Percentiles rank a stretch among this genome's conserved stretches.
Evolutionary conservation across 2,113 vertebrate genomes (phyloP).

Genomic region (Brachyhypopomus gauderio): DNA sequence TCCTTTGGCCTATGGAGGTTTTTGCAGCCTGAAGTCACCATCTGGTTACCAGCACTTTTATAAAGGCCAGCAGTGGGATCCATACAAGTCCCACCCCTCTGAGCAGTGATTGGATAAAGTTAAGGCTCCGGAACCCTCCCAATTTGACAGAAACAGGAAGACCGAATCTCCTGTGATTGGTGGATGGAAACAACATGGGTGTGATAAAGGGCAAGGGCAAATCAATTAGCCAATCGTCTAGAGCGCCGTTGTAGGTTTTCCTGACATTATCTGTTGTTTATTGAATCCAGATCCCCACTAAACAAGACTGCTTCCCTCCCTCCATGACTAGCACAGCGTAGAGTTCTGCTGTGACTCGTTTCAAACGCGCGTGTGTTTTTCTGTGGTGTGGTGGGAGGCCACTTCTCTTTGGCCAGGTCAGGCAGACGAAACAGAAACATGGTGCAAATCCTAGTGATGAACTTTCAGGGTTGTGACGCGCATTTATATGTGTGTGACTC

Average conservation of each 20-base stretch:
- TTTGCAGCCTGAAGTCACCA: conserved; percentile 50
- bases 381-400: neutral
- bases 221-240: conserved; percentile 75
- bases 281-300: conserved; percentile 86
- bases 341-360: neutral
- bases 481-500: too few relatives aligned
- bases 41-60: conserved; percentile 67
- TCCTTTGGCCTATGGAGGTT: conserved; percentile 19
- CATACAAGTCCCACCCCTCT: conserved; percentile 64
- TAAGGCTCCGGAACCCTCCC: conserved; percentile 57
- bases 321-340: conserved; percentile 27
- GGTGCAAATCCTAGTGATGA: too few relatives aligned
- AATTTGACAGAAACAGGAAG: conserved; percentile 65
- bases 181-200: conserved; percentile 62
- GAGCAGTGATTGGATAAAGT: conserved; percentile 65
- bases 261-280: conserved; percentile 76
- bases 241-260: conserved; percentile 59
- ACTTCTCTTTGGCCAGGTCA: too few relatives aligned
- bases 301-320: conserved; percentile 54
- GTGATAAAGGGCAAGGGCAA: conserved; percentile 63
- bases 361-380: neutral
- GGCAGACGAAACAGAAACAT: too few relatives aligned
- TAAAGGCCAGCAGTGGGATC: conserved; percentile 63
- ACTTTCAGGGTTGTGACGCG: too few relatives aligned
- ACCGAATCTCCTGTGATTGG: conserved; percentile 60